Conservation (phyloP, 2,888 invertebrate species). For the Parnassius apollo region DNA sequence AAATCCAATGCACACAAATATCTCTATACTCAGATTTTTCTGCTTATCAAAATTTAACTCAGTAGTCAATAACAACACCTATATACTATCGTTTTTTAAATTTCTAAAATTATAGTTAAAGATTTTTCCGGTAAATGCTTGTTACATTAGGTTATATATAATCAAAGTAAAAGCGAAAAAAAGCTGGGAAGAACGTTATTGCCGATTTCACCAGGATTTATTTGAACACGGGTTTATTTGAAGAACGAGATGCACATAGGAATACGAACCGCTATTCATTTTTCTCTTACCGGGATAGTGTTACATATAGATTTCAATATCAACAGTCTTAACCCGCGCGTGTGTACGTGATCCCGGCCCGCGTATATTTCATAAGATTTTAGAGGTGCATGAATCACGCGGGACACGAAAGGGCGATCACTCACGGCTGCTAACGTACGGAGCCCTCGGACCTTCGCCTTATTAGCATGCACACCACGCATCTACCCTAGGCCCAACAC, state of each 20-base stretch:
- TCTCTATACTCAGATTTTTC: too few species aligned
- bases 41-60: too few species aligned
- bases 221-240: constrained; percentile 16
- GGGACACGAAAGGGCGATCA: constrained; percentile 77
- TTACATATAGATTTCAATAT: constrained; percentile 80
- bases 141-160: too few species aligned
- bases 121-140: too few species aligned
- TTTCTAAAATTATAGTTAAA: too few species aligned
- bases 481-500: constrained; percentile 74
- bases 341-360: constrained; percentile 73
- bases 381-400: constrained; percentile 81
- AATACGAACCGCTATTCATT: constrained; percentile 21
- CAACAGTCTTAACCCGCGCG: constrained; percentile 77
- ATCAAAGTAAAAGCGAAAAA: not conserved
- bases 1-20: too few species aligned
- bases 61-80: too few species aligned
- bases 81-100: too few species aligned
- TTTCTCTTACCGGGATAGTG: constrained; percentile 56
- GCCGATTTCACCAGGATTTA: constrained; percentile 11
- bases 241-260: constrained; percentile 6
- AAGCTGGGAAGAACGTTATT: not conserved
- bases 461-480: constrained; percentile 73
- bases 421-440: constrained; percentile 66
- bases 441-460: constrained; percentile 71
- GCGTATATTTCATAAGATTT: constrained; percentile 82